Evolutionary conservation across 2,888 invertebrate species (phyloP), one percentile per base, ranked within the genome.

Genomic region (Parnassius apollo): DNA sequence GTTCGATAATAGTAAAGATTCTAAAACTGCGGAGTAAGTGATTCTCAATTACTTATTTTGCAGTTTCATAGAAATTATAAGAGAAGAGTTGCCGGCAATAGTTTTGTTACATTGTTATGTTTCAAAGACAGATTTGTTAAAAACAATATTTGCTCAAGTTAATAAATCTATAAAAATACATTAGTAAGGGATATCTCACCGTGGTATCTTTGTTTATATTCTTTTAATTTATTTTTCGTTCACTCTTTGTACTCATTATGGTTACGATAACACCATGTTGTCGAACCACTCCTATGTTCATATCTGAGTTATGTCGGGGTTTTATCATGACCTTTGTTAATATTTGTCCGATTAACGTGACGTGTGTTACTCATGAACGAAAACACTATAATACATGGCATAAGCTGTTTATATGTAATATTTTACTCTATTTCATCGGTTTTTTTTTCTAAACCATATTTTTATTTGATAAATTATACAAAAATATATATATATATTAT

Each of bases 191-290:
- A 64, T 60, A 60, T 60, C 60, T 60, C 44, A 46, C 22, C 42
- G 53, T 4, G 18, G 13, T 56, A 48, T 64, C 63, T 13, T 51
- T 64, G 64, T 64, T 64, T 64, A 53, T 59, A 35, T 45, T 45
- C 44, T 46, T 55, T 59, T 59, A 59, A 52, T 59, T 56, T 52
- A 52, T 56, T 59, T 46, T 58, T 59, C 25, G 2, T 18, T 13
- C 51, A 59, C 55, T 59, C 62, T 62, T 58, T 62, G 58, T 50
- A 54, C 64, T 22, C 59, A 59, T 56, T 64, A 59, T 59, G 64
- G 64, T 45, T 50, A 44, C 11, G 64, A 64, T 64, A 64, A 60
- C 59, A 64, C 64, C 64, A 64, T 64, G 59, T 64, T 60, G 57
- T 62, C 62, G 54, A 62, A 62, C 58, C 48, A 52, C 56, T 51